A percentile compares a stretch with the other conserved stretches of the same genome.
Conservation (phyloP, 2,113 vertebrate genomes). For the Pristiophorus japonicus region DNA sequence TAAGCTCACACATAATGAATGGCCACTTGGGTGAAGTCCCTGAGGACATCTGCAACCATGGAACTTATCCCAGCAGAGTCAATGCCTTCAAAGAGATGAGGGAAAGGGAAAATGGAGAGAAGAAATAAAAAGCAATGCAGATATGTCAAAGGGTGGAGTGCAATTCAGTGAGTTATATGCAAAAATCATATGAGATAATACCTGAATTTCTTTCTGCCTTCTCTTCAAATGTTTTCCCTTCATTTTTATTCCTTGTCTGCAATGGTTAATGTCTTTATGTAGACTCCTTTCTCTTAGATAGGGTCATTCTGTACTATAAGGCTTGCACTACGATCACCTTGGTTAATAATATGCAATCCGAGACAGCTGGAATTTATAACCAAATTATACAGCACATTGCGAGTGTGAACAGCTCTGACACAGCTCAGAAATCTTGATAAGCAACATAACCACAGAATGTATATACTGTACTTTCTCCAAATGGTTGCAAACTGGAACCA, state of each 20-base stretch:
- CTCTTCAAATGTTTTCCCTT: not conserved
- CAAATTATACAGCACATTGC: not conserved
- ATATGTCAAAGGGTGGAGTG: not conserved
- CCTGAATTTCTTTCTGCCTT: not conserved
- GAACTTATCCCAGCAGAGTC: not conserved
- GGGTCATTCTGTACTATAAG: not conserved
- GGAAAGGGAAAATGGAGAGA: not conserved
- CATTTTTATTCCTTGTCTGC: not conserved
- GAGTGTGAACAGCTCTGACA: not conserved
- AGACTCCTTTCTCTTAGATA: not conserved
- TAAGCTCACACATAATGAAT: not conserved
- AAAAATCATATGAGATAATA: not conserved
- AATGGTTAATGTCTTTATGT: not conserved
- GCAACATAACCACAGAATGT: not conserved
- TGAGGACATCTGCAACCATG: not conserved
- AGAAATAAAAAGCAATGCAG: not conserved
- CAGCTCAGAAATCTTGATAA: not conserved
- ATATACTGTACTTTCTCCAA: not conserved
- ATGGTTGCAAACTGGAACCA: slow-evolving; percentile 13
- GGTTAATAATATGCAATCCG: not conserved
- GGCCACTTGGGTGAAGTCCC: not conserved
- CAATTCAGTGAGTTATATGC: not conserved
- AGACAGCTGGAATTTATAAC: not conserved
- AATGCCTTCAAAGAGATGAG: not conserved
- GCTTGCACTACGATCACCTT: not conserved